Conservation (phyloP, 2,113 vertebrate genomes). For the Mustela lutreola region DNA sequence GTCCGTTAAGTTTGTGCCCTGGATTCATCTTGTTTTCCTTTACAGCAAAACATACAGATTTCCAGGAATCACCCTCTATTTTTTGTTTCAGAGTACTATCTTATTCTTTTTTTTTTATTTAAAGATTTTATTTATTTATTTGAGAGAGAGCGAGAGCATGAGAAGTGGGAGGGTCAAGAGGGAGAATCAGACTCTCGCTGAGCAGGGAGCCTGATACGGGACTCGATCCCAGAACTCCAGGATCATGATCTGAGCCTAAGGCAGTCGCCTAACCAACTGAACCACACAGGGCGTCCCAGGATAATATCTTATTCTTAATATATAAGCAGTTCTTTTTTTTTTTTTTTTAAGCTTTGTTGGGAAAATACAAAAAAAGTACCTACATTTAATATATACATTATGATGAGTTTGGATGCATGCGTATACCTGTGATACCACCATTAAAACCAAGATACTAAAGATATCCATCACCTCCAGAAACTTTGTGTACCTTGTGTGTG, state of each 20-base stretch:
- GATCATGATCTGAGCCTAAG: no score
- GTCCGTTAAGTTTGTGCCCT: neutral
- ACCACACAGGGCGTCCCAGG: neutral
- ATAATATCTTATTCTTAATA: constrained; percentile 23
- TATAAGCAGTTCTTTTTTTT: neutral
- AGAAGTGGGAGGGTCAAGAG: no score
- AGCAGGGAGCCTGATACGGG: no score
- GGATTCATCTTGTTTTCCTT: neutral
- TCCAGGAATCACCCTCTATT: neutral
- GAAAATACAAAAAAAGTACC: neutral
- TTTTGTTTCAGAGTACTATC: neutral
- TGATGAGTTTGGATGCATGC: neutral
- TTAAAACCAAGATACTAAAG: neutral
- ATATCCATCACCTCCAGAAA: neutral
- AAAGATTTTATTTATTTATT: no score
- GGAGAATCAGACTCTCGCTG: no score
- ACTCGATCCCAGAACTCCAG: no score
- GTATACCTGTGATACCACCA: neutral
- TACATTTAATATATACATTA: neutral
- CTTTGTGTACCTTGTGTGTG: neutral
- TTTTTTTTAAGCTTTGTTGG: neutral
- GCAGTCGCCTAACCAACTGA: no score
- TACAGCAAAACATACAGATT: neutral
- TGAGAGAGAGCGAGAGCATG: no score
- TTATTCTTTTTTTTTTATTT: neutral